Percentiles rank a stretch among this genome's conserved stretches.
Conservation (phyloP, 64 coral and sea anemone species). For the Platygyra sinensis region DNA sequence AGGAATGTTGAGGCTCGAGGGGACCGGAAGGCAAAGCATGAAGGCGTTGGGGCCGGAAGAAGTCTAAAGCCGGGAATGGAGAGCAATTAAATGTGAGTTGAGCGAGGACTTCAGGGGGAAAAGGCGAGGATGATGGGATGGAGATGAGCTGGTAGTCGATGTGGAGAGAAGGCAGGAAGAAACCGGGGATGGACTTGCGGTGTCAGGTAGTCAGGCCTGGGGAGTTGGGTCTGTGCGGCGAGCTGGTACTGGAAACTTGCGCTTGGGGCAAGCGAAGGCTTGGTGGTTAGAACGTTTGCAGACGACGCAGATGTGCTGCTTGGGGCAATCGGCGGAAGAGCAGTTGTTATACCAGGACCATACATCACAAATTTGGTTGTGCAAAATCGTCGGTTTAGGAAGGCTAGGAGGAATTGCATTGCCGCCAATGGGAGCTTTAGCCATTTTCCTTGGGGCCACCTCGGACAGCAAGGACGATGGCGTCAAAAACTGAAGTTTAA, state of each 20-base stretch:
- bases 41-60: not conserved
- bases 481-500: too few relatives aligned
- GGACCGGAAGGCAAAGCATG: not conserved
- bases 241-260: too few relatives aligned
- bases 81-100: not conserved
- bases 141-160: not conserved
- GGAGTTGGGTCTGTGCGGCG: not conserved
- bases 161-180: not conserved
- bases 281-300: too few relatives aligned
- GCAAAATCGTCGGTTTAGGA: not conserved
- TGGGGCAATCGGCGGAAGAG: not conserved
- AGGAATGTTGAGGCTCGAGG: not conserved
- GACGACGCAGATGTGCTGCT: conserved; percentile 29
- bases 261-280: too few relatives aligned
- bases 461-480: too few relatives aligned
- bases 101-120: not conserved
- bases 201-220: not conserved
- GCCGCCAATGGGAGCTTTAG: too few relatives aligned
- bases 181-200: not conserved
- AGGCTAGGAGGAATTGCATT: too few relatives aligned
- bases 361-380: conserved; percentile 5
- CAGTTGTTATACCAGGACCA: conserved; percentile 34
- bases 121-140: not conserved
- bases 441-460: too few relatives aligned
- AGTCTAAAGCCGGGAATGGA: not conserved